Conservation (phyloP, 2,113 vertebrate species). For the Oplegnathus fasciatus region DNA sequence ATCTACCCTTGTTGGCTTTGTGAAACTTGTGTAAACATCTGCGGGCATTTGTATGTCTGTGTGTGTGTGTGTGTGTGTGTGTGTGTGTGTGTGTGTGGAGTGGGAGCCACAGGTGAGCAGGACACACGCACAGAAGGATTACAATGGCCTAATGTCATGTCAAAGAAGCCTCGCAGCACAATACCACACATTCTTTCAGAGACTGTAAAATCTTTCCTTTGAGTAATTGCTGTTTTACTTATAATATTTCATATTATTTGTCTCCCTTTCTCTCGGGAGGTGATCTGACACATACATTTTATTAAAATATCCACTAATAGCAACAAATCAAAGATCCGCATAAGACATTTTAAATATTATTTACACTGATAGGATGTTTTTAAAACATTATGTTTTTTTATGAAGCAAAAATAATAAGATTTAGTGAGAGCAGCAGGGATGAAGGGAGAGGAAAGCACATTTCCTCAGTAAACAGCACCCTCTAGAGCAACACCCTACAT, state of each 20-base stretch:
- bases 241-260: not conserved
- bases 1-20: slow-evolving; percentile 48
- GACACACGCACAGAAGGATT: slow-evolving; percentile 51
- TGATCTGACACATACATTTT: not conserved
- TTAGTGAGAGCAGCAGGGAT: slow-evolving; percentile 8
- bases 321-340: slow-evolving; percentile 1
- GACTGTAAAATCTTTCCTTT: slow-evolving; percentile 11
- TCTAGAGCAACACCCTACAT: slow-evolving; percentile 71
- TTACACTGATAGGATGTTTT: not conserved
- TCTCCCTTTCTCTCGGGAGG: not conserved
- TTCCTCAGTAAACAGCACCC: slow-evolving; percentile 81
- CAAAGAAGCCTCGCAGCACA: slow-evolving; percentile 62
- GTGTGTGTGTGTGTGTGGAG: not conserved
- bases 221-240: not conserved
- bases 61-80: too few relatives aligned
- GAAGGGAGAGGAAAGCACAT: slow-evolving; percentile 13
- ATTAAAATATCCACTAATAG: not conserved
- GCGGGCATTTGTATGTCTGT: slow-evolving; percentile 29
- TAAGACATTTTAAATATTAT: not conserved
- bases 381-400: not conserved
- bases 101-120: slow-evolving; percentile 54
- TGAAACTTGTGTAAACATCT: slow-evolving; percentile 77
- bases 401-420: not conserved
- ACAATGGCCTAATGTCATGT: slow-evolving; percentile 44
- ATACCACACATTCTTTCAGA: slow-evolving; percentile 51